Evolutionary conservation across 2,113 vertebrate genomes (phyloP).

Genomic region (Nesogale talazaci): DNA sequence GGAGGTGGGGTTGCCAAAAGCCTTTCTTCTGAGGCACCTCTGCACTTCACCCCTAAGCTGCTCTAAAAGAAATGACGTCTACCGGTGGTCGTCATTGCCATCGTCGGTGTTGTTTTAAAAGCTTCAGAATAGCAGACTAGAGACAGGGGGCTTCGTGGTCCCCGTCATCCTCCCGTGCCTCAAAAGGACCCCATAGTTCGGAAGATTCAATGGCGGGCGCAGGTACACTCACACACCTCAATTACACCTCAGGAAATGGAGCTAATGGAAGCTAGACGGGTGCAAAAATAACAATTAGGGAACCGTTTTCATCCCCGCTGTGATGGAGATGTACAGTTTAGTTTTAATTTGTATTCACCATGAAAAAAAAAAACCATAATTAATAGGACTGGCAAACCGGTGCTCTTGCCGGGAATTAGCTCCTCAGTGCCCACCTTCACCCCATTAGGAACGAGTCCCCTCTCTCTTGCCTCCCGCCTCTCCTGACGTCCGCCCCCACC

Average conservation of each 20-base stretch:
- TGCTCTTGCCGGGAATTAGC: constrained; percentile 24
- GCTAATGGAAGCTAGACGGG: constrained; percentile 84
- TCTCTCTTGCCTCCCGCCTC: not conserved
- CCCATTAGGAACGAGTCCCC: not conserved
- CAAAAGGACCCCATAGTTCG: not conserved
- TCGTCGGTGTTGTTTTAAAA: too few species aligned
- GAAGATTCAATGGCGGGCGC: not conserved
- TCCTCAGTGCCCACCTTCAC: constrained; percentile 33
- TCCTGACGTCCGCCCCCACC: not conserved
- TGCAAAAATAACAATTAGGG: constrained; percentile 87
- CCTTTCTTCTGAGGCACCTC: not conserved
- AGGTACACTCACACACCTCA: constrained; percentile 60
- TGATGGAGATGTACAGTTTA: constrained; percentile 72
- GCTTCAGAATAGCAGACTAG: too few species aligned
- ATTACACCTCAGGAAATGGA: constrained; percentile 83
- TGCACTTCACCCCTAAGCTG: not conserved
- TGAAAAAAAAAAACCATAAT: constrained; percentile 82
- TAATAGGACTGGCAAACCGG: constrained; percentile 64
- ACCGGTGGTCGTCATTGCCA: too few species aligned
- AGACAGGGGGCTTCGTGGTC: not conserved
- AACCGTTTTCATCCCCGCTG: constrained; percentile 82
- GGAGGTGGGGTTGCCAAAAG: too few species aligned
- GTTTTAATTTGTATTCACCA: constrained; percentile 83
- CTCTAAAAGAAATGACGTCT: not conserved
- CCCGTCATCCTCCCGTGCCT: not conserved